These are phyloP conservation scores for Pangasius djambal DNA, from an alignment of 2,797 vertebrate species.

Conservation along the genomic window DNA sequence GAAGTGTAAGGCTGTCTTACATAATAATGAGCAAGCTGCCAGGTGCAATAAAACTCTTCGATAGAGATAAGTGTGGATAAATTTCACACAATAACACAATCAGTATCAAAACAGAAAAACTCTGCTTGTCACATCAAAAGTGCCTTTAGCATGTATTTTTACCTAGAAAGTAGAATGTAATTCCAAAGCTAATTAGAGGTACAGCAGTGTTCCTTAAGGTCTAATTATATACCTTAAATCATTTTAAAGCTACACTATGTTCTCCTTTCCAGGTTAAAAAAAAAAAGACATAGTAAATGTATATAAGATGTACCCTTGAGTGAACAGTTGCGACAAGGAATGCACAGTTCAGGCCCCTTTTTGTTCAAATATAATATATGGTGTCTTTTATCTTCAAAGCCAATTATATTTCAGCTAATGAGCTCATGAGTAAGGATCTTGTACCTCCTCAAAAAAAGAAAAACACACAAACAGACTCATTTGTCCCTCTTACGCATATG, in stretches of 20 bases:
- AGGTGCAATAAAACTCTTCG: slow-evolving; percentile 65
- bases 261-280: background rate
- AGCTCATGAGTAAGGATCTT: background rate
- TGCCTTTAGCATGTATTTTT: slow-evolving; percentile 1
- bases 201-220: background rate
- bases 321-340: background rate
- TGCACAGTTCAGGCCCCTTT: background rate
- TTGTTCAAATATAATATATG: background rate
- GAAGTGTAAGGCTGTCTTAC: slow-evolving; percentile 68
- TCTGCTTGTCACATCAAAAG: background rate
- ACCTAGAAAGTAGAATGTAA: background rate
- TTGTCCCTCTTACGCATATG: background rate
- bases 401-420: background rate
- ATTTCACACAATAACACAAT: slow-evolving; percentile 49
- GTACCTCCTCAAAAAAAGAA: background rate
- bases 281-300: background rate
- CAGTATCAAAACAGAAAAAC: background rate
- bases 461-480: background rate
- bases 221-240: background rate
- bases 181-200: background rate
- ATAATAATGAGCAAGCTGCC: slow-evolving; percentile 71
- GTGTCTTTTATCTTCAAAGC: background rate
- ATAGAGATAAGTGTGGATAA: slow-evolving; percentile 55
- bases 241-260: background rate
- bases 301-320: background rate